Conservation (phyloP, 2,888 invertebrate species). For the Pasiphila rectangulata region DNA sequence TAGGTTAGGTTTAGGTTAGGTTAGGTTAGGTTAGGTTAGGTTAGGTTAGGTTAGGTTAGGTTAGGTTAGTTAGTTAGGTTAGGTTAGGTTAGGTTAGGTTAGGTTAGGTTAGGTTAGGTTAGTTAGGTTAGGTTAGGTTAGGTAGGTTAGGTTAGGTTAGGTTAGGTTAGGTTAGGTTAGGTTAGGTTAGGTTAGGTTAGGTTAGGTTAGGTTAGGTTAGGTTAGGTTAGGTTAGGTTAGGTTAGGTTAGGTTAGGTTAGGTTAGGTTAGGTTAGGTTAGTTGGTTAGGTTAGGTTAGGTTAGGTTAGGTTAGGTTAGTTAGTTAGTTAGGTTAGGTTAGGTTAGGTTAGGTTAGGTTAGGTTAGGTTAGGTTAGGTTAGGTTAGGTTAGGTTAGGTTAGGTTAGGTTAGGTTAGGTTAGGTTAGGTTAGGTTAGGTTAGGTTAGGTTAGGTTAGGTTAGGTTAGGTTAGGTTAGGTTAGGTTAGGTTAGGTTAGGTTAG, state of each 20-base stretch:
- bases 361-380: constrained; percentile 9
- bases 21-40: constrained; percentile 32
- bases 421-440: constrained; percentile 16
- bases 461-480: constrained; percentile 10
- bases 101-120: constrained; percentile 24
- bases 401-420: constrained; percentile 19
- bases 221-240: constrained; percentile 27
- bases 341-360: constrained; percentile 2
- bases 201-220: constrained; percentile 14
- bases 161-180: constrained; percentile 14
- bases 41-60: constrained; percentile 30
- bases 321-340: constrained; percentile 14
- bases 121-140: constrained; percentile 24
- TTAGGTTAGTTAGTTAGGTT: constrained; percentile 29
- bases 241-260: constrained; percentile 21
- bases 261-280: constrained; percentile 28
- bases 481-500: constrained; percentile 12
- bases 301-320: constrained; percentile 8
- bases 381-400: constrained; percentile 10
- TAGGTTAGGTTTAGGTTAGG: constrained; percentile 36
- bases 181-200: constrained; percentile 13
- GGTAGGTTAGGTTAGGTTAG: constrained; percentile 28
- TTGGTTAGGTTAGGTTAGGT: constrained; percentile 9
- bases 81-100: constrained; percentile 29
- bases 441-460: constrained; percentile 15